Evolutionary conservation across 2,797 vertebrate genomes (phyloP), one percentile per base, ranked within the genome.

Genomic region (Sandelia bainsii): DNA sequence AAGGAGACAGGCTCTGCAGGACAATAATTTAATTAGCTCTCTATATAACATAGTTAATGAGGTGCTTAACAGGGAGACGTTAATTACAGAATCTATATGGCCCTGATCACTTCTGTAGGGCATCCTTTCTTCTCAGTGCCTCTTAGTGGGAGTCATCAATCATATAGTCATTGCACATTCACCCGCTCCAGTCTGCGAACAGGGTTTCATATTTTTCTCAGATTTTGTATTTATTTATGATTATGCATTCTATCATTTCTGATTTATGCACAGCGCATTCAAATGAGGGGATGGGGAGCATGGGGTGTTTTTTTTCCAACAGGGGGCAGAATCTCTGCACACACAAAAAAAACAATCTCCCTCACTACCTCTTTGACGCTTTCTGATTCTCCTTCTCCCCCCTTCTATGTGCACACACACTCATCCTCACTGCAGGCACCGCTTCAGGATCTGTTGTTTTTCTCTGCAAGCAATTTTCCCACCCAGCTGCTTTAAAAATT

Each of bases 281-380:
- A 51, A n/a, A 5, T 10, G 3, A 12, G 37, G 22, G 52, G 49
- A 8, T 19, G 23, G 17, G 42, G 57, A 53, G 23, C 39, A 11
- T 3, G 6, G 25, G 48, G 14, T 12, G 37, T 1, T 52, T 17
- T 27, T 72, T 66, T 85, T 86, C 87, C 89, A 86, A 90, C 81
- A 93, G 90, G 89, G 91, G 92, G 92, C 91, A 92, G 81, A 91
- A 77, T 90, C 81, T 79, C 82, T 84, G 62, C 64, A 66, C 42
- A 73, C 72, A 62, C 22, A 46, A 46, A 59, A 25, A 44, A n/a
- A 46, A 46, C 27, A 42, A 20, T 34, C 51, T 32, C 32, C 32
- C 13, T 37, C 44, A 34, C 29, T 17, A 22, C 19, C 22, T 22
- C 40, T 29, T 40, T 16, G 1, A 62, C 61, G 19, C 19, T 46